Conservation (phyloP, 2,888 invertebrate genomes). For the Nymphalis urticae region DNA sequence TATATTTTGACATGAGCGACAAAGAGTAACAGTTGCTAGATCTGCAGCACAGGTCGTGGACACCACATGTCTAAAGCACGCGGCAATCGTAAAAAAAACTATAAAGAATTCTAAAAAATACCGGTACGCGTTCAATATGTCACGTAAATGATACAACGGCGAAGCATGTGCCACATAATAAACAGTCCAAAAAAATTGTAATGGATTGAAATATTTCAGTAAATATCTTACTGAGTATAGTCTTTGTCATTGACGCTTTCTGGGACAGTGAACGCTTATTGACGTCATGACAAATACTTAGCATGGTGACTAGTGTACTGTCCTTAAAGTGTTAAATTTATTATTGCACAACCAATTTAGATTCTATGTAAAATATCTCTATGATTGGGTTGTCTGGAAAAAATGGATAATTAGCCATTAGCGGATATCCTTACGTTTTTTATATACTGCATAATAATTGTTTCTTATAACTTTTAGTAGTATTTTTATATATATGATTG, state of each 20-base stretch:
- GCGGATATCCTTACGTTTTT: no score
- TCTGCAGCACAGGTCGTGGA: slow-evolving; percentile 40
- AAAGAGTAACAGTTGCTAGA: slow-evolving; percentile 44
- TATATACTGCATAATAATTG: neutral
- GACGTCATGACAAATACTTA: no score
- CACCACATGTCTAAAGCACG: slow-evolving; percentile 51
- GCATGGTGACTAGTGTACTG: no score
- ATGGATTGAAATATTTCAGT: neutral
- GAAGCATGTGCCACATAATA: slow-evolving; percentile 45
- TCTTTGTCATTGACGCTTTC: no score
- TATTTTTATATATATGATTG: no score
- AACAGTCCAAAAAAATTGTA: neutral
- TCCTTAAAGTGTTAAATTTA: no score
- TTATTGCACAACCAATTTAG: neutral
- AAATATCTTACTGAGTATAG: no score
- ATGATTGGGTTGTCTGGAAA: no score
- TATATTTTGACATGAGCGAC: slow-evolving; percentile 31
- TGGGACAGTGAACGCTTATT: no score
- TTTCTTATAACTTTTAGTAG: neutral
- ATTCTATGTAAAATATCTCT: no score
- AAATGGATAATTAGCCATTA: no score
- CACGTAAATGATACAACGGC: slow-evolving; percentile 43
- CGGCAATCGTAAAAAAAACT: slow-evolving; percentile 38
- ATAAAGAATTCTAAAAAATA: slow-evolving; percentile 39
- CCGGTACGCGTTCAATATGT: slow-evolving; percentile 55